Evolutionary conservation across 2,888 invertebrate species (phyloP).

Genomic region (Glaucopsyche alexis): DNA sequence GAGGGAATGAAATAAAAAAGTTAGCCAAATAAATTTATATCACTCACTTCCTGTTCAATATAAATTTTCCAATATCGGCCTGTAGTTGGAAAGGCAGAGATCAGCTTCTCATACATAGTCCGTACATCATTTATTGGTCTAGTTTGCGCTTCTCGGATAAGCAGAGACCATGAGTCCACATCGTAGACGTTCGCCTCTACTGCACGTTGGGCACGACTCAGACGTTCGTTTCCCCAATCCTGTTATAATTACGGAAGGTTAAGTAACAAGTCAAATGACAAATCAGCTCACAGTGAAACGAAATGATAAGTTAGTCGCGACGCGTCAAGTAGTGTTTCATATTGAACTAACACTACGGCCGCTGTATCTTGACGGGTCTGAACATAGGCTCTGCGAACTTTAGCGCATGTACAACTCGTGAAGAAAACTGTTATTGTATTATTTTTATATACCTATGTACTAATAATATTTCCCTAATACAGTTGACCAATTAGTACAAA

Average conservation of each 20-base stretch:
- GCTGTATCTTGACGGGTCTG: too few species aligned
- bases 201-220: slow-evolving; percentile 89
- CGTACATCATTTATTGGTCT: slow-evolving; percentile 94
- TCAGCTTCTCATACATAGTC: slow-evolving; percentile 95
- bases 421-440: too few species aligned
- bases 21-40: background rate
- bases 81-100: slow-evolving; percentile 95
- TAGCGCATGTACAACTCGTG: too few species aligned
- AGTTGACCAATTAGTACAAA: too few species aligned
- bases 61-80: slow-evolving; percentile 99
- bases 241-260: slow-evolving; percentile 49
- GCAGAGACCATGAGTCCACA: slow-evolving; percentile 98
- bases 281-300: too few species aligned
- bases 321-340: too few species aligned
- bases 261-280: background rate
- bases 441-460: too few species aligned
- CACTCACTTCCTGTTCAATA: slow-evolving; percentile 95
- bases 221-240: slow-evolving; percentile 94
- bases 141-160: slow-evolving; percentile 95
- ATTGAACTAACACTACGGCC: too few species aligned
- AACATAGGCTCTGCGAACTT: too few species aligned
- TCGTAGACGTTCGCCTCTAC: slow-evolving; percentile 95
- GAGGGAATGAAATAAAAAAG: background rate
- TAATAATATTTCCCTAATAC: too few species aligned
- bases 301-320: too few species aligned